Conservation (phyloP, 2,888 invertebrate species). For the Acanthopleura granulata region DNA sequence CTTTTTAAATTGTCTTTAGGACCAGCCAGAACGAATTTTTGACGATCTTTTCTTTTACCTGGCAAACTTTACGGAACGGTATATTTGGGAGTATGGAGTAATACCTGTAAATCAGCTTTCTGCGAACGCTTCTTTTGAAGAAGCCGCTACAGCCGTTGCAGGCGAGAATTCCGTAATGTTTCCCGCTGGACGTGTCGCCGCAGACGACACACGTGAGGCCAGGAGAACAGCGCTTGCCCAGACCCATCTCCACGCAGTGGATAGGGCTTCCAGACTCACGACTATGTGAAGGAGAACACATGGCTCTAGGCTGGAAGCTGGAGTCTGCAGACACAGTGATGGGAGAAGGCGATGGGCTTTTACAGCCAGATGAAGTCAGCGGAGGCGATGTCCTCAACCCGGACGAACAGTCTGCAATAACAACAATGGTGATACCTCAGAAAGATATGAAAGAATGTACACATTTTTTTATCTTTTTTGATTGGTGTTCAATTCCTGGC, state of each 20-base stretch:
- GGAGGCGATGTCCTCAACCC: neutral
- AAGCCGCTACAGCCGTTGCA: conserved; percentile 99
- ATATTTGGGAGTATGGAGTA: neutral
- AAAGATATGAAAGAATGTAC: too few species aligned
- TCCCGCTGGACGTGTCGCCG: conserved; percentile 96
- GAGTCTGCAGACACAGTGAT: conserved; percentile 17
- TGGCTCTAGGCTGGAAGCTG: conserved; percentile 6
- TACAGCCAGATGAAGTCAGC: neutral
- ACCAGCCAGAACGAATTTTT: too few species aligned
- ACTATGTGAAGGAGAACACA: neutral
- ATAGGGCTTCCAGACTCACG: neutral
- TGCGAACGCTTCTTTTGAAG: conserved; percentile 95
- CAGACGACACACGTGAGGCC: conserved; percentile 93
- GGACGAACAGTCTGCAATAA: conserved; percentile 15
- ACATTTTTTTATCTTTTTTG: too few species aligned
- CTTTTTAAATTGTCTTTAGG: too few species aligned
- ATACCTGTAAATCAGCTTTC: conserved; percentile 97
- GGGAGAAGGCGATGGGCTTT: neutral
- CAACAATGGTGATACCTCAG: neutral
- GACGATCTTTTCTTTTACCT: too few species aligned
- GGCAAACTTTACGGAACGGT: neutral
- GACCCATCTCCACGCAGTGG: conserved; percentile 26
- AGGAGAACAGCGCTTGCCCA: conserved; percentile 68
- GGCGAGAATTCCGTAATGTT: conserved; percentile 97
- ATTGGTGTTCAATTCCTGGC: too few species aligned